Conservation (phyloP, 2,113 vertebrate species). For the Scophthalmus maximus region DNA sequence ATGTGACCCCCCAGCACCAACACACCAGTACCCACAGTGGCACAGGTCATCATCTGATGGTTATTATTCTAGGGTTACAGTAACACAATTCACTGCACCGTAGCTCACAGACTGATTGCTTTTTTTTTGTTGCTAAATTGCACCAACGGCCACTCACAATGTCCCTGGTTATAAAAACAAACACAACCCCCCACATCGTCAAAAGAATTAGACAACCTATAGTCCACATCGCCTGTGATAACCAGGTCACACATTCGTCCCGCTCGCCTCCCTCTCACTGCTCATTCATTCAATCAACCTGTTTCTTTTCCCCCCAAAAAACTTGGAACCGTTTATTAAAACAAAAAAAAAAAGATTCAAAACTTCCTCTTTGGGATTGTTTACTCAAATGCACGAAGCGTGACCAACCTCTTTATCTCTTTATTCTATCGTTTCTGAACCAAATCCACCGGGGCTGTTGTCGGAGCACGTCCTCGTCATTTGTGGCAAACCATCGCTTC, state of each 20-base stretch:
- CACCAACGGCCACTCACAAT: too few species aligned
- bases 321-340: slow-evolving; percentile 9
- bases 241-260: slow-evolving; percentile 57
- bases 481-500: too few species aligned
- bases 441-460: too few species aligned
- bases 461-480: too few species aligned
- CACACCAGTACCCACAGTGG: not conserved
- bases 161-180: not conserved
- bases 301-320: slow-evolving; percentile 57
- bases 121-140: not conserved
- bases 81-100: not conserved
- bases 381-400: too few species aligned
- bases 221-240: slow-evolving; percentile 33
- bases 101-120: not conserved
- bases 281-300: slow-evolving; percentile 58
- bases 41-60: slow-evolving; percentile 17
- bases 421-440: too few species aligned
- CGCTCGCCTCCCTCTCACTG: slow-evolving; percentile 46
- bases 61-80: slow-evolving; percentile 25
- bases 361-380: slow-evolving; percentile 38
- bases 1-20: not conserved
- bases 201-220: slow-evolving; percentile 20
- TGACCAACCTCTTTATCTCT: too few species aligned
- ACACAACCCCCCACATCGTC: not conserved
- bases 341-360: too few species aligned